Evolutionary conservation across 2,113 vertebrate genomes (phyloP), one percentile per base, ranked within the genome.

Genomic region (Bubo blakistoni): DNA sequence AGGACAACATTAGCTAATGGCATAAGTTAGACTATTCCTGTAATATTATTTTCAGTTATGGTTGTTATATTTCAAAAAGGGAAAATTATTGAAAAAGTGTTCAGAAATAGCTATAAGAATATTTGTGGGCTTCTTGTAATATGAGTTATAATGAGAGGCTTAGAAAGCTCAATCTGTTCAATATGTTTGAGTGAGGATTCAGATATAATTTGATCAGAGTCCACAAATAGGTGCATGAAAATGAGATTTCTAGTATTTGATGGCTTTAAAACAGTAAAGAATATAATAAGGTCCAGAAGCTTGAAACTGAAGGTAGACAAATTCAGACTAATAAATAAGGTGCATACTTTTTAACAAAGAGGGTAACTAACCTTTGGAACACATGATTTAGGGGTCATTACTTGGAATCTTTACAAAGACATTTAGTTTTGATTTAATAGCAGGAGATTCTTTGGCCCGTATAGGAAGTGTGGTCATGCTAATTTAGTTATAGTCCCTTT

Each of bases 401-500:
- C 70, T 87, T 88, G 78, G 57, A 84, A 89, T 96, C 22, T 88
- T 95, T 87, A 93, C 81, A 93, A 94, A 90, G 78, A 70, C 26
- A 16, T 84, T 92, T 87, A 94, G 69, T 81, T 90, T 81, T 93
- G 55, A 74, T 87, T 58, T 78, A 94, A 58, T 80, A 80, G 22
- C 27, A 59, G 70, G 85, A 74, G 42, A 63, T 95, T 34, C 55
- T 51, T 79, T 79, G 61, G 26, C 42, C 55, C 5, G 2, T 58
- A 17, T 66, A 69, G 71, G 67, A 93, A 79, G 22, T 54, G 24
- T 83, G 27, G 22, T 63, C 24, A 14, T 76, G 14, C 46, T 88
- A 46, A 83, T 90, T 51, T 76, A 67, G 32, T 91, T 88, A 44
- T 6, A 81, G 69, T 86, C 61, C 38, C 44, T 89, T 91, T 76